Base-by-base conservation (phyloP, 2,113 vertebrate genomes). In the Austrofundulus limnaeus region DNA sequence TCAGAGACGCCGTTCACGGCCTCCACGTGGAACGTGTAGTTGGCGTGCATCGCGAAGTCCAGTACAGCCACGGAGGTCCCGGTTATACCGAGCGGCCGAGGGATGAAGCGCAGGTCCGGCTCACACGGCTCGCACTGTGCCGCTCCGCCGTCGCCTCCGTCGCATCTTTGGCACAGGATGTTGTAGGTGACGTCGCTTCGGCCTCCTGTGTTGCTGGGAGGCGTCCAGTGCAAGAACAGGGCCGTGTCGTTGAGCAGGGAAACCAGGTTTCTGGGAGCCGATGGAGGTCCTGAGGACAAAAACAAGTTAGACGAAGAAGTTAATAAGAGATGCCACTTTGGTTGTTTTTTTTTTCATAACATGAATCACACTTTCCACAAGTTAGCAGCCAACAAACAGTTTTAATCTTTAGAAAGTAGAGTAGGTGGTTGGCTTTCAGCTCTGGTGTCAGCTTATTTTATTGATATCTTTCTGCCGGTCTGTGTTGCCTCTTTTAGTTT, bases 21-120 rank as follows among this genome's bases (percentile, higher is more conserved):
- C 87, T 98, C 94, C 6, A 99, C 94, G 69, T 96, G 94, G 59
- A 99, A 99, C 65, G 96, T 98, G 85, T 99, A 99, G 91, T 97
- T 98, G 70, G 88, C 91, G 0, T 97, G 95, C 0, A 92, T 90
- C 38, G 95, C 92, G 51, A 96, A 97, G 86, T 98, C 97, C 28
- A 97, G 90, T 37, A 98, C 93, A 1, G 94, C 94, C 63, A 98
- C 96, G 0, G 95, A 98, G 37, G 87, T 93, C 64, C 95, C 94
- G 46, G 77, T 92, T 66, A 99, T 93, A 25, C 96, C 94, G 0
- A 94, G 91, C 10, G 95, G 94, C 43, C 93, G 83, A 0, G 97
- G 97, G 45, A 98, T 73, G 78, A 98, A 98, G 8, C 95, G 94
- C 54, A 99, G 92, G 46, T 96, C 95, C 0, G 93, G 91, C 34